These are phyloP conservation scores for Diorhabda elongata DNA, from an alignment of 1,140 invertebrate species.

Conservation along the genomic window DNA sequence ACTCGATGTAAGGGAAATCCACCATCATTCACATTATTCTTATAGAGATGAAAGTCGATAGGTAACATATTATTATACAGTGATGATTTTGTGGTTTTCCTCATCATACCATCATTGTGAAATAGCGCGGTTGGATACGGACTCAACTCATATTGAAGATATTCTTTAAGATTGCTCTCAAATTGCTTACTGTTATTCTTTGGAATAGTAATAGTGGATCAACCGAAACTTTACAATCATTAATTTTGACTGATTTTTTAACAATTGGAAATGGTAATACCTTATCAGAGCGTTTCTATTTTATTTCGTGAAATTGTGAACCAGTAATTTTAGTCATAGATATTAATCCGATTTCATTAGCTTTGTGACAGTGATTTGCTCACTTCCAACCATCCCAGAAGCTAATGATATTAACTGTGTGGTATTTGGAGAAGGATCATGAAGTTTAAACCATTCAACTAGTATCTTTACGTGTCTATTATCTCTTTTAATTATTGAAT, in stretches of 20 bases:
- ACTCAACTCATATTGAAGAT: too few relatives aligned
- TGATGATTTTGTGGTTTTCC: slow-evolving; percentile 44
- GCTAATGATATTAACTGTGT: slow-evolving; percentile 41
- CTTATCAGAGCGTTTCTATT: slow-evolving; percentile 24
- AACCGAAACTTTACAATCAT: slow-evolving; percentile 40
- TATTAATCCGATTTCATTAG: slow-evolving; percentile 39
- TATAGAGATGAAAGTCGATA: slow-evolving; percentile 5
- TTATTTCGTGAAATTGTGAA: slow-evolving; percentile 35
- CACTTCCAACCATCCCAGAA: slow-evolving; percentile 43
- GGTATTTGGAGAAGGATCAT: slow-evolving; percentile 38
- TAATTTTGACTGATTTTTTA: slow-evolving; percentile 22
- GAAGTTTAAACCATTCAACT: slow-evolving; percentile 40
- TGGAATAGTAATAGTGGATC: slow-evolving; percentile 46
- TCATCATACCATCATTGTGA: neutral
- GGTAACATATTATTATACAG: slow-evolving; percentile 26
- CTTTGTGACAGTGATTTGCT: slow-evolving; percentile 45
- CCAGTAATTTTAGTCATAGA: slow-evolving; percentile 38
- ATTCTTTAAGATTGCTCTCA: slow-evolving; percentile 34
- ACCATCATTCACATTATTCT: neutral
- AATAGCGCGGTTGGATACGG: too few relatives aligned
- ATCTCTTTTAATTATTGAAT: slow-evolving; percentile 45
- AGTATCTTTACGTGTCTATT: slow-evolving; percentile 40
- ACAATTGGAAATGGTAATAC: slow-evolving; percentile 23
- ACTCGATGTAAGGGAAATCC: slow-evolving; percentile 1
- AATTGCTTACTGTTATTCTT: slow-evolving; percentile 42